Conservation (phyloP, 2,888 invertebrate species). For the Ypsolopha sequella region DNA sequence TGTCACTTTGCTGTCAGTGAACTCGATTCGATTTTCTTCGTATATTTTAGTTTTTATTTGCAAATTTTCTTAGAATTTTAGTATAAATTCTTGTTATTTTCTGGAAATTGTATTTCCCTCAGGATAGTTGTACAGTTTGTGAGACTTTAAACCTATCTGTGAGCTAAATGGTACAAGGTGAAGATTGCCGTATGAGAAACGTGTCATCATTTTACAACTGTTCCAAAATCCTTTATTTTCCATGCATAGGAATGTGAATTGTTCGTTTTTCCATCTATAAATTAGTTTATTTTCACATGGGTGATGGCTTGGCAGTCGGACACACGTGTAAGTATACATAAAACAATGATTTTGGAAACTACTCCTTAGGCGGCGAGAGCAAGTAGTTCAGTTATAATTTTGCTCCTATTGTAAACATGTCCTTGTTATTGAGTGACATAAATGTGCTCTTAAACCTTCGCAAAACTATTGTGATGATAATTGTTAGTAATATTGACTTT, state of each 20-base stretch:
- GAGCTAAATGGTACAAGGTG: conserved; percentile 29
- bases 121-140: conserved; percentile 29
- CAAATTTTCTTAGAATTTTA: conserved; percentile 42
- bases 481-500: no score
- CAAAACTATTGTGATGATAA: not conserved
- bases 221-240: conserved; percentile 51
- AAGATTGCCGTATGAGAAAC: conserved; percentile 44
- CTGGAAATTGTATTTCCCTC: conserved; percentile 3
- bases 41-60: conserved; percentile 61
- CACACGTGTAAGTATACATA: conserved; percentile 53
- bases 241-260: conserved; percentile 49
- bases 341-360: not conserved
- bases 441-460: conserved; percentile 28
- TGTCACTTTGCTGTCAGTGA: conserved; percentile 23
- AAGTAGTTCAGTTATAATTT: not conserved
- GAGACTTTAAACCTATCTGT: conserved; percentile 36
- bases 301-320: conserved; percentile 71
- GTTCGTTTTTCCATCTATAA: conserved; percentile 48
- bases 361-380: not conserved
- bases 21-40: conserved; percentile 21
- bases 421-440: conserved; percentile 54
- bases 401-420: conserved; percentile 25
- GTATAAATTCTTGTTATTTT: conserved; percentile 17
- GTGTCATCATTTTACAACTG: conserved; percentile 58
- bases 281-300: conserved; percentile 64